Conservation (phyloP, 2,888 invertebrate genomes). For the Furcula furcula region DNA sequence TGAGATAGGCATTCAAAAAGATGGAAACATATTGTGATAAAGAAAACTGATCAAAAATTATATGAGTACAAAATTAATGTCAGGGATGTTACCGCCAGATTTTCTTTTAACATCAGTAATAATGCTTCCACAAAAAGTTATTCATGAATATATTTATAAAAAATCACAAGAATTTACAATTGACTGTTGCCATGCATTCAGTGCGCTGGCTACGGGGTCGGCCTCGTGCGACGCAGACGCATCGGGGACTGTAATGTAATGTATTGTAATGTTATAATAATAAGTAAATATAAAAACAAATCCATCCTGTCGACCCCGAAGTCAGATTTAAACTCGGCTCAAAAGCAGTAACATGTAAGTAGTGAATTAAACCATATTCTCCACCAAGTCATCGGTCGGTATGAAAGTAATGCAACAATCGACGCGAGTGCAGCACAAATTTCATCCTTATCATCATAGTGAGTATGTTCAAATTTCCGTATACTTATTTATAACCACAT, state of each 20-base stretch:
- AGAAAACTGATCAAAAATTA: too few relatives aligned
- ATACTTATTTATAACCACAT: constrained; percentile 72
- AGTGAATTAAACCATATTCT: constrained; percentile 25
- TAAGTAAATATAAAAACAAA: too few relatives aligned
- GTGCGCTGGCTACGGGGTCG: too few relatives aligned
- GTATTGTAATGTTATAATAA: too few relatives aligned
- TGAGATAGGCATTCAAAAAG: too few relatives aligned
- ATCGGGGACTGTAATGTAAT: too few relatives aligned
- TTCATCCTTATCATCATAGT: constrained; percentile 60
- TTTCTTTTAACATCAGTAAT: constrained; percentile 3
- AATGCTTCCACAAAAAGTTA: constrained; percentile 3
- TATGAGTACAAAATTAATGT: too few relatives aligned
- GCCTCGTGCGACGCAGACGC: too few relatives aligned
- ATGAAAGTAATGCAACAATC: constrained; percentile 28
- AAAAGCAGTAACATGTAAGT: constrained; percentile 16
- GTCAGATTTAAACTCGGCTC: constrained; percentile 10
- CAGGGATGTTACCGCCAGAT: too few relatives aligned
- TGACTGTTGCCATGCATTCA: constrained; percentile 30
- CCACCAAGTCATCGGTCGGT: constrained; percentile 21
- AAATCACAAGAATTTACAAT: constrained; percentile 37
- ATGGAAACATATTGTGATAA: too few relatives aligned
- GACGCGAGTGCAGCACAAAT: constrained; percentile 55
- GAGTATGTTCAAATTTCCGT: constrained; percentile 77
- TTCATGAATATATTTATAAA: constrained; percentile 6
- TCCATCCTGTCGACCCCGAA: constrained; percentile 17